Conservation (phyloP, 2,888 invertebrate genomes). For the Drosophila cognata region DNA sequence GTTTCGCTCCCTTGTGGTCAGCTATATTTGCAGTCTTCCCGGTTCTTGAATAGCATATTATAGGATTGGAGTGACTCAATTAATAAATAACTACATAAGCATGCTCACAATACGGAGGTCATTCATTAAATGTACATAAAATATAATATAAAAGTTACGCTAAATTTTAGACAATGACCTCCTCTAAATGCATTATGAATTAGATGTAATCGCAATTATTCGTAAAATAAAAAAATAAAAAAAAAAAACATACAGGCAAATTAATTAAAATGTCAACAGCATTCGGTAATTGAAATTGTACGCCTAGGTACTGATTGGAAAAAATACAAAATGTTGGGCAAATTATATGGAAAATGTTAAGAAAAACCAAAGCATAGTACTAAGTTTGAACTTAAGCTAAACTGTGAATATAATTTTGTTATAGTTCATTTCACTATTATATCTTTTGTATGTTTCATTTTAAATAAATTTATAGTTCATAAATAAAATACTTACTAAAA, state of each 20-base stretch:
- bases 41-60: constrained; percentile 41
- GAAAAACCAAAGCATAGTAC: constrained; percentile 39
- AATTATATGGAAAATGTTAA: constrained; percentile 34
- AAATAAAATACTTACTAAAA: constrained; percentile 53
- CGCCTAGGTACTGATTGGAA: constrained; percentile 23
- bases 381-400: constrained; percentile 51
- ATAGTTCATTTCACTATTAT: constrained; percentile 42
- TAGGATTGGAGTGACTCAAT: constrained; percentile 35
- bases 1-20: constrained; percentile 11
- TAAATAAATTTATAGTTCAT: constrained; percentile 48
- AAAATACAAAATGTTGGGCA: constrained; percentile 28
- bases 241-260: constrained; percentile 40
- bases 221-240: constrained; percentile 35
- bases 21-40: constrained; percentile 11
- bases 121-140: constrained; percentile 64
- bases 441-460: constrained; percentile 66
- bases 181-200: constrained; percentile 39
- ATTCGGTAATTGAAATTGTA: constrained; percentile 31
- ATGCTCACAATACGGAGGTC: constrained; percentile 43
- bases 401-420: constrained; percentile 60
- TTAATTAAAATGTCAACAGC: constrained; percentile 29
- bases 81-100: constrained; percentile 42
- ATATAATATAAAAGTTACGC: constrained; percentile 46
- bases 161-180: constrained; percentile 39
- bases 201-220: constrained; percentile 33